Evolutionary conservation across 2,888 invertebrate genomes (phyloP).

Genomic region (Podotricha telesiphe): DNA sequence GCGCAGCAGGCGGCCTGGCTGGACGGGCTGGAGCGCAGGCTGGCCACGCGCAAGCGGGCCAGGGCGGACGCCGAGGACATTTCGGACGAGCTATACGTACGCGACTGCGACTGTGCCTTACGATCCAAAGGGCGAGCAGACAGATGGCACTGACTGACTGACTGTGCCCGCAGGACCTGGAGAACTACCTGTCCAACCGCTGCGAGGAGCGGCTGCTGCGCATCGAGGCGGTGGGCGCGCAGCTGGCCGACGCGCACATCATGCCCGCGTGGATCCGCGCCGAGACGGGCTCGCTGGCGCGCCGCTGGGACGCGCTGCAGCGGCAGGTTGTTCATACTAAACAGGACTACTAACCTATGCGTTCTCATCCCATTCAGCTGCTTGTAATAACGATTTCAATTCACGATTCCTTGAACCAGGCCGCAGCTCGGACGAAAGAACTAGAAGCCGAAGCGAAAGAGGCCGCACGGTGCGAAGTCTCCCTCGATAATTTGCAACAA

Average conservation of each 20-base stretch:
- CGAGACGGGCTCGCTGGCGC: slow-evolving; percentile 86
- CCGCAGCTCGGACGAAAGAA: slow-evolving; percentile 34
- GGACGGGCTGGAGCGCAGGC: slow-evolving; percentile 90
- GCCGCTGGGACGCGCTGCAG: slow-evolving; percentile 87
- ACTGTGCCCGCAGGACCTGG: slow-evolving; percentile 89
- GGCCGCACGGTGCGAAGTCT: slow-evolving; percentile 85
- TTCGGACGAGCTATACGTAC: slow-evolving; percentile 91
- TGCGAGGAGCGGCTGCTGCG: slow-evolving; percentile 88
- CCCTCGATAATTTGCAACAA: slow-evolving; percentile 89
- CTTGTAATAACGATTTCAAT: too few species aligned
- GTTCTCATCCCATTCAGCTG: too few species aligned
- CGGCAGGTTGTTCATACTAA: too few species aligned
- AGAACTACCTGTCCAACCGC: slow-evolving; percentile 90
- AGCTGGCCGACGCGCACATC: slow-evolving; percentile 89
- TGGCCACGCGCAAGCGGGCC: slow-evolving; percentile 87
- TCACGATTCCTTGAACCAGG: too few species aligned
- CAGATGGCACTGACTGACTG: too few species aligned
- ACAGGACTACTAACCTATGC: too few species aligned
- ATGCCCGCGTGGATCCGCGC: slow-evolving; percentile 87
- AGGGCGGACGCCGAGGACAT: slow-evolving; percentile 96
- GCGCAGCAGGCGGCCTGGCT: slow-evolving; percentile 91
- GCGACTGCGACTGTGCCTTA: too few species aligned
- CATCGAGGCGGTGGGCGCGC: slow-evolving; percentile 89
- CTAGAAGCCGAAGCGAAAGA: slow-evolving; percentile 85
- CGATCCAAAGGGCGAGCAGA: too few species aligned